Evolutionary conservation across 1,140 invertebrate genomes (phyloP).

Genomic region (Euura saliciscinereae): DNA sequence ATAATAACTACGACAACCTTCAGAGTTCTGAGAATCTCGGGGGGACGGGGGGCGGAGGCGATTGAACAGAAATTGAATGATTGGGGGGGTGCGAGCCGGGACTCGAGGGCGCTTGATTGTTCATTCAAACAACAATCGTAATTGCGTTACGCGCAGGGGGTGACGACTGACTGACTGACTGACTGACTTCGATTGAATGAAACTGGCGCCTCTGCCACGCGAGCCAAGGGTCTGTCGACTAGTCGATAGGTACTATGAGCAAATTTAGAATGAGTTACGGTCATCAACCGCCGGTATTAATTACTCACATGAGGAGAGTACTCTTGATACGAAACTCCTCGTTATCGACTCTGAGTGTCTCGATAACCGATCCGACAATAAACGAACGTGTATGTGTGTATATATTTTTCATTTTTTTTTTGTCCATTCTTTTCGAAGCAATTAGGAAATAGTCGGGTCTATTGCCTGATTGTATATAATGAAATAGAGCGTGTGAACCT

Average conservation of each 20-base stretch:
- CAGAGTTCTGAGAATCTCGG: background rate
- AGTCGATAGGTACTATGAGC: too few species aligned
- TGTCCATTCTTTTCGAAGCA: too few species aligned
- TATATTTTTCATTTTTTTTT: background rate
- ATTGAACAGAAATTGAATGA: slow-evolving; percentile 63
- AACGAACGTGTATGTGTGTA: background rate
- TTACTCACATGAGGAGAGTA: too few species aligned
- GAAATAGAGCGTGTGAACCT: too few species aligned
- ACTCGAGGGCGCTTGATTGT: slow-evolving; percentile 62
- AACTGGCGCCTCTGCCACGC: background rate
- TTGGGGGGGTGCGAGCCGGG: slow-evolving; percentile 42
- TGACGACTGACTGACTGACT: slow-evolving; percentile 2
- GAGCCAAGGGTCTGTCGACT: background rate
- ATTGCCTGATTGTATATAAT: too few species aligned
- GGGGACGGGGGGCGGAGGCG: slow-evolving; percentile 38
- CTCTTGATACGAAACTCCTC: too few species aligned
- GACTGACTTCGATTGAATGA: background rate
- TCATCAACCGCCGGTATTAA: too few species aligned
- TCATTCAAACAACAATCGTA: slow-evolving; percentile 64
- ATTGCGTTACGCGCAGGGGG: slow-evolving; percentile 54
- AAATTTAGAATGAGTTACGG: too few species aligned
- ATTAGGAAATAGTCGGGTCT: too few species aligned
- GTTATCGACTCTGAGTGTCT: too few species aligned
- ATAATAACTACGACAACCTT: background rate
- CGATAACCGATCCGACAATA: background rate